Base-by-base conservation (phyloP, 2,797 vertebrate genomes). In the Sebastolobus alascanus region DNA sequence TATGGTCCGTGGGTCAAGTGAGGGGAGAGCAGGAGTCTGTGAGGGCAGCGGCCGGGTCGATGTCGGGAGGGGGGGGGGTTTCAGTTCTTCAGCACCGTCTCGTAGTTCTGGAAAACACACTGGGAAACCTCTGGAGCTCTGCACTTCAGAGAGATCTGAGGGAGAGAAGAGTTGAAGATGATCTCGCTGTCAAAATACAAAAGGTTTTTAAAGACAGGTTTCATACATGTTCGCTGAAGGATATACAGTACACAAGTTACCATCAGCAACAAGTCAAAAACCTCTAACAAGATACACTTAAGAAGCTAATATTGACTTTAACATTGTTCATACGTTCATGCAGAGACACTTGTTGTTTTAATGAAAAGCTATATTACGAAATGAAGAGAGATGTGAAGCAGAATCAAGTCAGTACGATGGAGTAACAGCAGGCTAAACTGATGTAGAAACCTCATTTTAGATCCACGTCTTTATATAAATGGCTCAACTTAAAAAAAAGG, bases 11-110 rank as follows among this genome's bases (percentile, higher is more conserved):
- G 31, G 69, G 56, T 78, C 70, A 22, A 74, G 54, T 14, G 77
- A 78, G 3, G 31, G 31, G 35, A 33, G 69, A 69, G 56, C 56
- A 16, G 80, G 61, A 66, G 77, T 84, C 78, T 73, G 65, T 14
- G 70, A 60, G 82, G 84, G 82, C 59, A 37, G 81, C 40, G 5
- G 86, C 77, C 9, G 50, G 73, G 69, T 35, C n/a, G 27, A 58
- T 2, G 61, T 6, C 25, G 9, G 76, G 35, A 0, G 35, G 18
- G 33, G 9, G 76, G 35, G 0, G 35, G 18, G 33, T 22, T 77
- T 99, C 92, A 99, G 94, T 98, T 99, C 96, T 97, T 98, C 95
- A 99, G 95, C 87, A 97, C 96, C 5, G 96, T 94, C 90, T 99
- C 98, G 0, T 98, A 98, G 92, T 96, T 96, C 94, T 98, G 98